Percentiles rank a stretch among this genome's conserved stretches.
Evolutionary conservation across 1,140 invertebrate species (phyloP).

Genomic region (Propsilocerus akamusi): DNA sequence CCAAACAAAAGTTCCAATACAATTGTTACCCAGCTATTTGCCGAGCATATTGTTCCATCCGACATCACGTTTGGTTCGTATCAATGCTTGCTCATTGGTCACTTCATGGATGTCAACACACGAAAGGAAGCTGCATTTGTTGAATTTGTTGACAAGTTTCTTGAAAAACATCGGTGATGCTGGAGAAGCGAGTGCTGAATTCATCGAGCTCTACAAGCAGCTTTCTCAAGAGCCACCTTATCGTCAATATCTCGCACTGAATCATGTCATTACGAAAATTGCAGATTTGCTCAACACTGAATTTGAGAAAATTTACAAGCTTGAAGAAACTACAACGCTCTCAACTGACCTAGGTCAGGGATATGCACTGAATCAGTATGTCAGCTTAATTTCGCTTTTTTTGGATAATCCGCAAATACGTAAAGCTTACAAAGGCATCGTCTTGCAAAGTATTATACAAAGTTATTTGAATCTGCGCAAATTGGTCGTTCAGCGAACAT

Average conservation of each 20-base stretch:
- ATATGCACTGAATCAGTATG: slow-evolving; percentile 69
- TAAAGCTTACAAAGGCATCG: slow-evolving; percentile 72
- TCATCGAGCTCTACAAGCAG: slow-evolving; percentile 67
- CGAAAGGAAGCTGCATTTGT: slow-evolving; percentile 32
- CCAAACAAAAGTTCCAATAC: slow-evolving; percentile 9
- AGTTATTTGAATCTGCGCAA: slow-evolving; percentile 82
- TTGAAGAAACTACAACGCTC: slow-evolving; percentile 70
- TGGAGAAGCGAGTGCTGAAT: slow-evolving; percentile 85
- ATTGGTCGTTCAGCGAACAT: slow-evolving; percentile 83
- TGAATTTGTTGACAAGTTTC: slow-evolving; percentile 77
- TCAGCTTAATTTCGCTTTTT: slow-evolving; percentile 70
- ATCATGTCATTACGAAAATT: slow-evolving; percentile 66
- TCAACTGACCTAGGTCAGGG: slow-evolving; percentile 89
- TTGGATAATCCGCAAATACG: slow-evolving; percentile 66
- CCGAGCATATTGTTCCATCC: slow-evolving; percentile 79
- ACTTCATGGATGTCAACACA: slow-evolving; percentile 52
- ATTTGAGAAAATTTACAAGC: slow-evolving; percentile 64
- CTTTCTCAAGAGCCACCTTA: slow-evolving; percentile 69
- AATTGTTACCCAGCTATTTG: slow-evolving; percentile 50
- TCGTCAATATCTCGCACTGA: slow-evolving; percentile 82
- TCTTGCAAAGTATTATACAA: slow-evolving; percentile 73
- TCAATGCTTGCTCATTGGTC: slow-evolving; percentile 76
- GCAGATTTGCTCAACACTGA: slow-evolving; percentile 73
- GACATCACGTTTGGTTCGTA: slow-evolving; percentile 69
- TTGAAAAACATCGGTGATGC: slow-evolving; percentile 64